A percentile compares a stretch with the other conserved stretches of the same genome.
Conservation (phyloP, 2,888 invertebrate species). For the Spodoptera exigua region DNA sequence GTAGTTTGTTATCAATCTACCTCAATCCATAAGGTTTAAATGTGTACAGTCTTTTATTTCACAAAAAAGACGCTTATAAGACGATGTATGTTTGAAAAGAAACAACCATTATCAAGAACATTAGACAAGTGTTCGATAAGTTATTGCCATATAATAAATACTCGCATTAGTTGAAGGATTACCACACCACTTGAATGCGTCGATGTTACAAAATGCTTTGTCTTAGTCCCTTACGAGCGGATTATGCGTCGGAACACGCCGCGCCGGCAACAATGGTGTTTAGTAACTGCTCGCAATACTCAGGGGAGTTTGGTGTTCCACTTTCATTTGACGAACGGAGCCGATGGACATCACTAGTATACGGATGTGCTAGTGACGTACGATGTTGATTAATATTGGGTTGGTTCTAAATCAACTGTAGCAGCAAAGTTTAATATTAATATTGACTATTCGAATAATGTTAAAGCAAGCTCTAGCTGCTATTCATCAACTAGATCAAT, state of each 20-base stretch:
- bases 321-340: conserved; percentile 40
- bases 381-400: conserved; percentile 31
- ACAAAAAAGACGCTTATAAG: too few species aligned
- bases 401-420: too few species aligned
- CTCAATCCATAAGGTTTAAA: too few species aligned
- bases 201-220: conserved; percentile 38
- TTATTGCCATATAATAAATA: background rate
- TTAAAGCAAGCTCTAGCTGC: too few species aligned
- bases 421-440: too few species aligned
- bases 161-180: conserved; percentile 7
- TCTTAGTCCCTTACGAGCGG: conserved; percentile 41
- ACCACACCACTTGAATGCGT: conserved; percentile 23
- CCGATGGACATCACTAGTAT: conserved; percentile 25
- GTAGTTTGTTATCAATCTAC: too few species aligned
- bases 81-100: too few species aligned
- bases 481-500: too few species aligned
- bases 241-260: conserved; percentile 33
- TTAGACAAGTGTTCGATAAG: background rate
- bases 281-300: conserved; percentile 36
- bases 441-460: too few species aligned
- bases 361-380: conserved; percentile 24
- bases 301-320: conserved; percentile 40
- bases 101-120: background rate
- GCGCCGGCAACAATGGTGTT: conserved; percentile 35
- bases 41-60: too few species aligned